Evolutionary conservation across 2,888 invertebrate species (phyloP), one percentile per base, ranked within the genome.

Genomic region (Tethea ocularis): DNA sequence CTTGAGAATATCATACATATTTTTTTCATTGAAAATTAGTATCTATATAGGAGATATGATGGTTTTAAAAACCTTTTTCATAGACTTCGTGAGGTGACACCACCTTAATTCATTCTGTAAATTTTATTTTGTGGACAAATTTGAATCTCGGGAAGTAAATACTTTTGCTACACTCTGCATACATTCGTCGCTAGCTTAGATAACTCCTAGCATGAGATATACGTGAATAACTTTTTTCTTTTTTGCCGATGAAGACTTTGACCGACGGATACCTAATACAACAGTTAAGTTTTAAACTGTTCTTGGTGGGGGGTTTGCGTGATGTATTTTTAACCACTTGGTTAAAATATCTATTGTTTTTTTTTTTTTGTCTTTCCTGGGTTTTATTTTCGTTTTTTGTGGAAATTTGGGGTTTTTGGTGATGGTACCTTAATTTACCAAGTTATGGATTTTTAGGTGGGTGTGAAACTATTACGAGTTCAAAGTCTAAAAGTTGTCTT

Each of bases 251-350:
- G 46, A 17, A 46, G 46, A 26, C 26, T 7, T 26, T 6, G 26
- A 46, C 17, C 46, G 20, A 17, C 2, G 10, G 46, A 20, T 46
- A n/a, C 1, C 46, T 20, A n/a, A n/a, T n/a, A n/a, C 10, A 20
- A 46, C 20, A 46, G 46, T 46, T 46, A 46, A 46, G 46, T 46
- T n/a, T 17, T 8, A 46, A 46, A n/a, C n/a, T n/a, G 46, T 46
- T 46, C 20, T 46, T 46, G 46, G 20, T 46, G 46, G 46, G 46
- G 10, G 46, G 8, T 46, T 46, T 46, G 17, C 7, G 46, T 46
- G 46, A 46, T 46, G 46, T 46, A 46, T 20, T 46, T 38, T 38
- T 38, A 38, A 38, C n/a, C 38, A n/a, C n/a, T 38, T 10, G n/a
- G 38, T 38, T 38, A n/a, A 38, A 38, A 33, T 33, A 33, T n/a